Evolutionary conservation across 1,140 invertebrate species (phyloP).

Genomic region (Globodera ellingtonae): DNA sequence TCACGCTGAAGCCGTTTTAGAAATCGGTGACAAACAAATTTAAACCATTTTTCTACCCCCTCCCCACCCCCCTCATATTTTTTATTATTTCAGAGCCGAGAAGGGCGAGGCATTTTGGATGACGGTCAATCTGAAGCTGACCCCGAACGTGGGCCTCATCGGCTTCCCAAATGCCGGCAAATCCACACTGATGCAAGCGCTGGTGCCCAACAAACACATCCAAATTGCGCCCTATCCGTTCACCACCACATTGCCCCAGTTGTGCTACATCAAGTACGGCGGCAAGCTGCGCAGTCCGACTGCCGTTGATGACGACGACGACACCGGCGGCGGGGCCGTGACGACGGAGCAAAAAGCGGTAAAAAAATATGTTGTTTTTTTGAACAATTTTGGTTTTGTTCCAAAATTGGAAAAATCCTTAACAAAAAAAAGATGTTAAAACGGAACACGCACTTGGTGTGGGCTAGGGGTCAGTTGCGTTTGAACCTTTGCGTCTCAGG

Average conservation of each 20-base stretch:
- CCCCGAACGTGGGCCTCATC: constrained; percentile 59
- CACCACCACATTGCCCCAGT: constrained; percentile 56
- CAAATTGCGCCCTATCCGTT: constrained; percentile 63
- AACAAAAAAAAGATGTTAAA: no score
- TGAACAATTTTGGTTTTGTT: no score
- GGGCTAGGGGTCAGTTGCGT: no score
- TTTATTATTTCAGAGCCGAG: constrained; percentile 48
- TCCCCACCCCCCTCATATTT: neutral
- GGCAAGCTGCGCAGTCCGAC: no score
- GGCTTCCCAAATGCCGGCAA: constrained; percentile 65
- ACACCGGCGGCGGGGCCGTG: neutral
- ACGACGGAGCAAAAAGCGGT: constrained; percentile 26
- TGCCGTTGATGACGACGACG: no score
- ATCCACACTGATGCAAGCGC: constrained; percentile 60
- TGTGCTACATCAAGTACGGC: constrained; percentile 44
- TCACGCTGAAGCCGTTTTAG: no score
- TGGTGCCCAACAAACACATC: constrained; percentile 55
- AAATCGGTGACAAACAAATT: neutral
- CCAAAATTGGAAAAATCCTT: no score
- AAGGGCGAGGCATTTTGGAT: constrained; percentile 48
- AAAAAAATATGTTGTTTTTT: no score
- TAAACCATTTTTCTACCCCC: neutral
- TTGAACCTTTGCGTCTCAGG: no score
- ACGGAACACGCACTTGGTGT: no score
- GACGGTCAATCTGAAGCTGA: constrained; percentile 54